Conservation (phyloP, 2,113 vertebrate genomes). For the Phalacrocorax carbo region DNA sequence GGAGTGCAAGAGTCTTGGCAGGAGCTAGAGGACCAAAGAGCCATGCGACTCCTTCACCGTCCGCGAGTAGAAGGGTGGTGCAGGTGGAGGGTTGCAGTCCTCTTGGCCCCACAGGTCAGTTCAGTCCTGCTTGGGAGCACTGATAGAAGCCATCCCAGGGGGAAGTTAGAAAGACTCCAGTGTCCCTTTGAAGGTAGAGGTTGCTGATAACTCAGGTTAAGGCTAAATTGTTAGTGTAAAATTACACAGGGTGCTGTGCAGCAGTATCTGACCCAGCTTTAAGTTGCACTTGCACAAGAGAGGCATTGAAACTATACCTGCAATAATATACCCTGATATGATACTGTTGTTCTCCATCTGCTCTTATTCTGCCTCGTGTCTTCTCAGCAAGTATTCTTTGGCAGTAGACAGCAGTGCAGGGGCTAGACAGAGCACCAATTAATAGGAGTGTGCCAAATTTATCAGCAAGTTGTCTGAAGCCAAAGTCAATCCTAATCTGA, state of each 20-base stretch:
- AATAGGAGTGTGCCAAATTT: neutral
- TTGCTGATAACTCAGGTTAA: neutral
- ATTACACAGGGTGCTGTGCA: neutral
- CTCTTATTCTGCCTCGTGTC: slow-evolving; percentile 9
- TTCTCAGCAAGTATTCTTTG: slow-evolving; percentile 10
- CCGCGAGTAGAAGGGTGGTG: accelerated
- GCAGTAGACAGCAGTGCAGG: neutral
- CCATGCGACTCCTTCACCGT: accelerated
- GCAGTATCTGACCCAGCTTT: slow-evolving; percentile 19
- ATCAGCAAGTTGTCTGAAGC: neutral
- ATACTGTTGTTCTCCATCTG: slow-evolving; percentile 17
- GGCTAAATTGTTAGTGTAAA: slow-evolving; percentile 1
- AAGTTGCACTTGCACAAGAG: slow-evolving; percentile 3
- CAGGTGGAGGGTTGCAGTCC: neutral
- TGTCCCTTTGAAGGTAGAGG: neutral
- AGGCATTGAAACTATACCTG: slow-evolving; percentile 16
- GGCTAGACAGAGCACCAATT: neutral
- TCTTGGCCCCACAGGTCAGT: neutral
- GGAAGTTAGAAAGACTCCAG: neutral
- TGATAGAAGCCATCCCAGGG: neutral
- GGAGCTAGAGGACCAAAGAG: neutral
- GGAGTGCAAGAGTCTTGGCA: neutral
- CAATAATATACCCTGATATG: neutral
- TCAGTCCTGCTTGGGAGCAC: neutral
- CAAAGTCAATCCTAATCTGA: slow-evolving; percentile 9